A percentile compares a stretch with the other conserved stretches of the same genome.
Conservation (phyloP, 2,797 vertebrate species). For the Pseudochirops cupreus region DNA sequence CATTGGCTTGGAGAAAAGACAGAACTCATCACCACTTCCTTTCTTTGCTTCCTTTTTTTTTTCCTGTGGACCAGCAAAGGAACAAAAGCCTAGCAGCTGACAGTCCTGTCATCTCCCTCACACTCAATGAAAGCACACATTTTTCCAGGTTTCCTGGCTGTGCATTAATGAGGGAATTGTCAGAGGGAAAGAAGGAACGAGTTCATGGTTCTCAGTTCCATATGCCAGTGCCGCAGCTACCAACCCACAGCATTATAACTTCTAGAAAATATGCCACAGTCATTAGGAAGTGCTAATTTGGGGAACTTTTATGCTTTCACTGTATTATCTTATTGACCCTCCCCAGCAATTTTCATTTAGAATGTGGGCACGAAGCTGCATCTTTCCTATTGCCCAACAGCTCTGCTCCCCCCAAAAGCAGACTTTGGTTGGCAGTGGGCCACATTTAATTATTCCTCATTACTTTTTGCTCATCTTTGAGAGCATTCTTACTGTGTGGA, state of each 20-base stretch:
- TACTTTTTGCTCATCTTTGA: slow-evolving; percentile 76
- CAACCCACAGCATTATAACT: slow-evolving; percentile 61
- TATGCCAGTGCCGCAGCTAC: slow-evolving; percentile 72
- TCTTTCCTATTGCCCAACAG: slow-evolving; percentile 58
- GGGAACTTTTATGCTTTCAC: slow-evolving; percentile 46
- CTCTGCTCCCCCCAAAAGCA: slow-evolving; percentile 70
- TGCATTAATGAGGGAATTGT: slow-evolving; percentile 80
- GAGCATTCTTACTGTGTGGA: slow-evolving; percentile 74
- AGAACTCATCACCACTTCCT: slow-evolving; percentile 30
- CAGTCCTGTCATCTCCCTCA: slow-evolving; percentile 71
- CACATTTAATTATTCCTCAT: slow-evolving; percentile 82
- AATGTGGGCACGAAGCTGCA: slow-evolving; percentile 41
- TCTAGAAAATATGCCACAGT: slow-evolving; percentile 55
- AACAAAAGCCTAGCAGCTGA: slow-evolving; percentile 61
- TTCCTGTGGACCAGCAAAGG: slow-evolving; percentile 68
- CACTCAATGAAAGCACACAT: slow-evolving; percentile 65
- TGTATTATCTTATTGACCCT: slow-evolving; percentile 53
- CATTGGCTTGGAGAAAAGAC: slow-evolving; percentile 43
- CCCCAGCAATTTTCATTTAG: slow-evolving; percentile 63
- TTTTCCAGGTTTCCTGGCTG: slow-evolving; percentile 77
- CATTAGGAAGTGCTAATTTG: slow-evolving; percentile 65
- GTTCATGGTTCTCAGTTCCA: slow-evolving; percentile 73
- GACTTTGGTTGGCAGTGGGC: slow-evolving; percentile 74
- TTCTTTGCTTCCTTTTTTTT: slow-evolving; percentile 54
- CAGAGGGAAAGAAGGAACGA: slow-evolving; percentile 71